A percentile compares a stretch with the other conserved stretches of the same genome.
Evolutionary conservation across 2,113 vertebrate genomes (phyloP).

Genomic region (Athene noctua): DNA sequence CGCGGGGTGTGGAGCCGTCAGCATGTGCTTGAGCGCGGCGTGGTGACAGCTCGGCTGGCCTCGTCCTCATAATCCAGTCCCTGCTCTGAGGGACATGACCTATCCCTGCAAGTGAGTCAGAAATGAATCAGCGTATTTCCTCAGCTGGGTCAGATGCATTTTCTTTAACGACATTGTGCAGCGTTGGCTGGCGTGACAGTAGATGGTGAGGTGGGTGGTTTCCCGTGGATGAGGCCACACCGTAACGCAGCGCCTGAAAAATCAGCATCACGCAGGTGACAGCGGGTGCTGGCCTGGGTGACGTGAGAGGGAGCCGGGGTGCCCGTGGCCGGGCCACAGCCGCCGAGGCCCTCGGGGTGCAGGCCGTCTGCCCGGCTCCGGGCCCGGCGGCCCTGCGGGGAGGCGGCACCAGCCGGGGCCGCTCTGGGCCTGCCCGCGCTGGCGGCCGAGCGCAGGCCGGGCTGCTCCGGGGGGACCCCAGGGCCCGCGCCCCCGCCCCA

Average conservation of each 20-base stretch:
- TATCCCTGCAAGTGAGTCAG: background rate
- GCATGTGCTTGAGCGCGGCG: fast-evolving
- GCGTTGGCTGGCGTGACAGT: background rate
- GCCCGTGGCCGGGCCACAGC: background rate
- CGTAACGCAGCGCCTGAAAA: background rate
- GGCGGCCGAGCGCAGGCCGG: no score
- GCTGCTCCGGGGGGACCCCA: no score
- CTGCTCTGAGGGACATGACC: background rate
- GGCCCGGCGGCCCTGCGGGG: background rate
- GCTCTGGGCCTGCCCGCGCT: fast-evolving
- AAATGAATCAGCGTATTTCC: background rate
- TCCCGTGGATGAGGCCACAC: background rate
- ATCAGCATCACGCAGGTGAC: background rate
- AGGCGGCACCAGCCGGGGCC: no score
- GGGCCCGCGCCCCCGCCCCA: no score
- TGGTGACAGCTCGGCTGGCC: background rate
- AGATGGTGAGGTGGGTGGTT: background rate
- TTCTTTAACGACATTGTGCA: background rate
- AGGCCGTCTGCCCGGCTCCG: fast-evolving
- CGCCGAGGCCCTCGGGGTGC: fast-evolving
- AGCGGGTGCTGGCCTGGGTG: background rate
- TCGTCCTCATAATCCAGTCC: background rate
- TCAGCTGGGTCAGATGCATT: background rate
- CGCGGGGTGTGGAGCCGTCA: background rate
- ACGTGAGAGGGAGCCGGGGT: no score